phyloP scores from a whole-genome alignment of 2,797 vertebrate species.

The Enteromius thamalakanensis region DNA sequence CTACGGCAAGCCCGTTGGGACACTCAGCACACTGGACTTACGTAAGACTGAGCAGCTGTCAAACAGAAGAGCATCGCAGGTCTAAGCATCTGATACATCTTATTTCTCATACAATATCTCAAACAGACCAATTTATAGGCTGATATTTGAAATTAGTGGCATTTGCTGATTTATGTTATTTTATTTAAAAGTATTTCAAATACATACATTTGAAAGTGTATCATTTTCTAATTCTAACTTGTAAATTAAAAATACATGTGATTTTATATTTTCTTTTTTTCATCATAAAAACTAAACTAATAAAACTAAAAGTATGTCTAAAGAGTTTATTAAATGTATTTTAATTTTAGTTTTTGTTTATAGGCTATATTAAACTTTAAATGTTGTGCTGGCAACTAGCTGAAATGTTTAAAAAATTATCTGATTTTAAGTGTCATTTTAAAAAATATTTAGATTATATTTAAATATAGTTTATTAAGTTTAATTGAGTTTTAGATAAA shows the following conservation, averaged over 20 bases:
- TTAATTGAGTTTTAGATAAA: too few species aligned
- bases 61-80: not conserved
- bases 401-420: not conserved
- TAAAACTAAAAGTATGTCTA: not conserved
- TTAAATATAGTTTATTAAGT: too few species aligned
- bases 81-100: not conserved
- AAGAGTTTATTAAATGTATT: not conserved
- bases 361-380: not conserved
- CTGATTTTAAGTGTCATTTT: not conserved
- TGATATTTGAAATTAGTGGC: not conserved
- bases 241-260: not conserved
- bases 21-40: constrained; percentile 32
- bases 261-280: not conserved
- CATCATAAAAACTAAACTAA: not conserved
- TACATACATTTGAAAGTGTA: not conserved
- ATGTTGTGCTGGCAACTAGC: not conserved
- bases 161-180: not conserved
- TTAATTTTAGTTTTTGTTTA: not conserved
- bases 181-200: not conserved
- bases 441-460: not conserved
- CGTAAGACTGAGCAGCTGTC: constrained; percentile 27
- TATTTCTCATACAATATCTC: not conserved
- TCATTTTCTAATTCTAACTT: not conserved
- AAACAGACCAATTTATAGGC: not conserved
- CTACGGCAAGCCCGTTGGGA: constrained; percentile 13